Evolutionary conservation across 2,888 invertebrate genomes (phyloP).

Genomic region (Sericinus montela): DNA sequence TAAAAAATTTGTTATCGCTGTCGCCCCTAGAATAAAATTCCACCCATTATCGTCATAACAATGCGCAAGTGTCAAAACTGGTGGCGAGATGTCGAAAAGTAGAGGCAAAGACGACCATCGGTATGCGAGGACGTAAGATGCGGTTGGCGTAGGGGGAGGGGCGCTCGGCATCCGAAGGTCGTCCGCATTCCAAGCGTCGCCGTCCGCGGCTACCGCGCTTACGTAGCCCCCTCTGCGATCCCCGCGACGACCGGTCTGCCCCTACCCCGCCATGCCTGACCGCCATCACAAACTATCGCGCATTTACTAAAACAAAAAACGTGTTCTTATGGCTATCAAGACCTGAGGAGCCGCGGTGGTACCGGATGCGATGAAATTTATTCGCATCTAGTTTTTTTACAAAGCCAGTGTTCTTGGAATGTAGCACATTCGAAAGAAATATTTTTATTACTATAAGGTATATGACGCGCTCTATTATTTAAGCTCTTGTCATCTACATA

Average conservation of each 20-base stretch:
- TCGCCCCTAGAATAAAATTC: constrained; percentile 31
- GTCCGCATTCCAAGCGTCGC: constrained; percentile 79
- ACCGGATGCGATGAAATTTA: constrained; percentile 77
- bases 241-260: constrained; percentile 36
- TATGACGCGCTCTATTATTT: constrained; percentile 12
- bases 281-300: constrained; percentile 73
- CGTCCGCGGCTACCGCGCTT: constrained; percentile 79
- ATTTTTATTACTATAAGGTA: constrained; percentile 36
- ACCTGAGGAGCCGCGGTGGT: constrained; percentile 68
- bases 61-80: constrained; percentile 69
- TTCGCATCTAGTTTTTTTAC: constrained; percentile 69
- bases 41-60: constrained; percentile 39
- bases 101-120: constrained; percentile 69
- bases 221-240: constrained; percentile 58
- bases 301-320: constrained; percentile 76
- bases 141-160: constrained; percentile 73
- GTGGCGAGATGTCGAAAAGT: constrained; percentile 71
- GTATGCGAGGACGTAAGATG: constrained; percentile 79
- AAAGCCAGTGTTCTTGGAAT: constrained; percentile 54
- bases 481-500: too few relatives aligned
- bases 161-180: constrained; percentile 78
- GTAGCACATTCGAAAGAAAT: constrained; percentile 62
- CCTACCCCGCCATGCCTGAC: constrained; percentile 48
- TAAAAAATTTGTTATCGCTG: constrained; percentile 9
- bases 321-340: constrained; percentile 73